Evolutionary conservation across 1,140 invertebrate genomes (phyloP).

Genomic region (Macrotrachela quadricornifera): DNA sequence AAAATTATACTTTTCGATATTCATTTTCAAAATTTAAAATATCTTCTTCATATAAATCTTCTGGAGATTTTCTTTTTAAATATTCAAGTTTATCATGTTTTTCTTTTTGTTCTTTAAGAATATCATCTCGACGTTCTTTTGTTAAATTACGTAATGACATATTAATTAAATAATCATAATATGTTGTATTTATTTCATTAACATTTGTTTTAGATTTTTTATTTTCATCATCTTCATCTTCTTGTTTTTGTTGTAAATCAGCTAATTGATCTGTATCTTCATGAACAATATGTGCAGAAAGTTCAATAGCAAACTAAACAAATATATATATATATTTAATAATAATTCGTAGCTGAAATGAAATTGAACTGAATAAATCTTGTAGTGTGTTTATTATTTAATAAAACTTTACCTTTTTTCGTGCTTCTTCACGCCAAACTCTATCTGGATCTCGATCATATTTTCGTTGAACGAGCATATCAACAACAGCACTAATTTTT

Average conservation of each 20-base stretch:
- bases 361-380: no score
- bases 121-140: slow-evolving; percentile 71
- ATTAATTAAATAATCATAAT: slow-evolving; percentile 30
- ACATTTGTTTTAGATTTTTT: slow-evolving; percentile 12
- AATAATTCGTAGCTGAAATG: no score
- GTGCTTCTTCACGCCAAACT: slow-evolving; percentile 40
- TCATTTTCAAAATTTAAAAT: slow-evolving; percentile 24
- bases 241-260: background rate
- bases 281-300: background rate
- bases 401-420: slow-evolving; percentile 21
- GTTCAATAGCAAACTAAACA: background rate
- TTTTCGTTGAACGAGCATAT: slow-evolving; percentile 57
- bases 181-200: slow-evolving; percentile 10
- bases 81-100: slow-evolving; percentile 37
- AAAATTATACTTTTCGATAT: no score
- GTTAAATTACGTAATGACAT: slow-evolving; percentile 64
- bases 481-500: slow-evolving; percentile 60
- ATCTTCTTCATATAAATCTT: slow-evolving; percentile 68
- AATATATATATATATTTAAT: no score
- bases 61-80: slow-evolving; percentile 41
- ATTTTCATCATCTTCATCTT: slow-evolving; percentile 18
- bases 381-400: no score
- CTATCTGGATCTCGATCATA: slow-evolving; percentile 84
- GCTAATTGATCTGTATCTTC: slow-evolving; percentile 2
- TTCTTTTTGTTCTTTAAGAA: slow-evolving; percentile 59